phyloP scores from a whole-genome alignment of 2,113 vertebrate species.

The Heteronetta atricapilla region DNA sequence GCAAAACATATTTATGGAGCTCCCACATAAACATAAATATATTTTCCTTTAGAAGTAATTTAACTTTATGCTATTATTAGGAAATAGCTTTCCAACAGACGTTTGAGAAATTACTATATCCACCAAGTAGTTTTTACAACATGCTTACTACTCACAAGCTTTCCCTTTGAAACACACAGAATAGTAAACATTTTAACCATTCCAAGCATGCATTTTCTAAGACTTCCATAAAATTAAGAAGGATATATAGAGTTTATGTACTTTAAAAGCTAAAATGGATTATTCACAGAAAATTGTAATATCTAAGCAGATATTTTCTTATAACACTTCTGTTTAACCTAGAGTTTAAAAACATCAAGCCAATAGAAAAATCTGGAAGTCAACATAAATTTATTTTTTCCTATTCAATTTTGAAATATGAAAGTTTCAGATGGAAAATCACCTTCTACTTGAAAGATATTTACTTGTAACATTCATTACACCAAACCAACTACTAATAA shows the following conservation, averaged over 20 bases:
- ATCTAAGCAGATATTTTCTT: background rate
- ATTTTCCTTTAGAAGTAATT: background rate
- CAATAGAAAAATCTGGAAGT: background rate
- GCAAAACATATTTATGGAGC: background rate
- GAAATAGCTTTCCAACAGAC: background rate
- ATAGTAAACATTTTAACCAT: background rate
- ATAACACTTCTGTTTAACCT: background rate
- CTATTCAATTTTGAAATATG: background rate
- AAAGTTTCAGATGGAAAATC: background rate
- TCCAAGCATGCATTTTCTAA: background rate
- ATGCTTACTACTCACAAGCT: background rate
- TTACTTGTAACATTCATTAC: background rate
- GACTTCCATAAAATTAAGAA: background rate
- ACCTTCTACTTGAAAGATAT: background rate
- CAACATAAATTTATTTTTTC: background rate
- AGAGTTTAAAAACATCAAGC: background rate
- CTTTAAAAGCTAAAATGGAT: background rate
- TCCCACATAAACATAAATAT: background rate
- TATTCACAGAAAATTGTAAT: background rate
- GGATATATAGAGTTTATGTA: fast-evolving
- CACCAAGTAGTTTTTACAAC: background rate
- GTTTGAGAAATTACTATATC: background rate
- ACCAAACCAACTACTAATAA: background rate
- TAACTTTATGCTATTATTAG: background rate
- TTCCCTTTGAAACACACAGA: background rate